Evolutionary conservation across 2,888 invertebrate genomes (phyloP).

Genomic region (Lottia gigantea): DNA sequence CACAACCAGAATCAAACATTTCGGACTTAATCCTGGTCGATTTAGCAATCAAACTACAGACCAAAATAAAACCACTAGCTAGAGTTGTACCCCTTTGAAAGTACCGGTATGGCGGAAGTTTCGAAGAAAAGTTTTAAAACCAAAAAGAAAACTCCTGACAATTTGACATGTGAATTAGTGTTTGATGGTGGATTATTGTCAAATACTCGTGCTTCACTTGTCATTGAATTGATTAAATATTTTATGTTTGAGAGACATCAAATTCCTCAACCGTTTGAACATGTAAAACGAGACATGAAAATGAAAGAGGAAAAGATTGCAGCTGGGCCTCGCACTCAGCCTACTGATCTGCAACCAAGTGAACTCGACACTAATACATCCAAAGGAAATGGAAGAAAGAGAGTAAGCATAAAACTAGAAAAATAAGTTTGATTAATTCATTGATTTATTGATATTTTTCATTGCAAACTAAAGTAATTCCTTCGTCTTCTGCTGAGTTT

Average conservation of each 20-base stretch:
- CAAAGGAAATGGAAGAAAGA: neutral
- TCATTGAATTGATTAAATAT: conserved; percentile 48
- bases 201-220: conserved; percentile 37
- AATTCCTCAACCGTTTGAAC: conserved; percentile 50
- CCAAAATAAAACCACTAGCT: too few relatives aligned
- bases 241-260: conserved; percentile 51
- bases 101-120: conserved; percentile 19
- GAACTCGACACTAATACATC: neutral
- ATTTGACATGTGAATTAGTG: conserved; percentile 27
- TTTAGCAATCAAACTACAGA: too few relatives aligned
- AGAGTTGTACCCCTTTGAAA: too few relatives aligned
- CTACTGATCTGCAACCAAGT: too few relatives aligned
- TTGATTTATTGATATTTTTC: too few relatives aligned
- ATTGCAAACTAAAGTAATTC: too few relatives aligned
- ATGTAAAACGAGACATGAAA: conserved; percentile 36
- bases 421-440: too few relatives aligned
- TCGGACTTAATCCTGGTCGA: too few relatives aligned
- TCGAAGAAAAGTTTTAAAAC: conserved; percentile 7
- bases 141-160: conserved; percentile 15
- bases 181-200: conserved; percentile 52
- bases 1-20: too few relatives aligned
- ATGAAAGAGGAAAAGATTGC: conserved; percentile 10
- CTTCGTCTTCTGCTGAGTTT: too few relatives aligned
- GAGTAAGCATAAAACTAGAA: neutral
- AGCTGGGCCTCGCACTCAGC: too few relatives aligned